phyloP scores from a whole-genome alignment of 2,113 vertebrate genomes.

The Nesogale talazaci region DNA sequence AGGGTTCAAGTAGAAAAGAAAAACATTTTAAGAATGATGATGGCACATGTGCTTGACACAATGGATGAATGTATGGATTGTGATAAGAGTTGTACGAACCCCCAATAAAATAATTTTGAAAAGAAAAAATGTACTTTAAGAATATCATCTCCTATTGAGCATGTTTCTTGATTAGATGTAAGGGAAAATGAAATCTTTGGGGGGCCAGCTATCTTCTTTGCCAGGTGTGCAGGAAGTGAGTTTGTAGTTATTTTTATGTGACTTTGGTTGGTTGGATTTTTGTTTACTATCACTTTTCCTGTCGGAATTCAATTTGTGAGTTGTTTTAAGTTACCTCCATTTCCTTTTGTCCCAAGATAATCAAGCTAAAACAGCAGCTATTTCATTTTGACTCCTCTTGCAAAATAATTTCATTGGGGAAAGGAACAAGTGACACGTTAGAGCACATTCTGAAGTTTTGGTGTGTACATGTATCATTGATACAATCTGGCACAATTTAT shows the following conservation, averaged over 20 bases:
- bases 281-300: neutral
- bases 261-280: no score
- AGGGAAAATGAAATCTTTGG: neutral
- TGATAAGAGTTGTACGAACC: no score
- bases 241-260: neutral
- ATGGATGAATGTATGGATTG: no score
- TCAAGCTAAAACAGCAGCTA: neutral
- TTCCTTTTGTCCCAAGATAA: neutral
- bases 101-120: no score
- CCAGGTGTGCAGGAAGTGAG: neutral
- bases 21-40: no score
- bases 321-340: no score
- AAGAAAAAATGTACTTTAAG: neutral
- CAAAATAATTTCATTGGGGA: neutral
- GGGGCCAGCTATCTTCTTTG: neutral
- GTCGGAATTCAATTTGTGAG: no score
- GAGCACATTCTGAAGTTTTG: neutral
- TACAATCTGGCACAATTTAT: no score
- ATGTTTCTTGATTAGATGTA: slow-evolving; percentile 3
- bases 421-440: neutral
- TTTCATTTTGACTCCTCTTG: slow-evolving; percentile 5
- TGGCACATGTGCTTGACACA: no score
- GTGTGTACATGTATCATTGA: neutral
- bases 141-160: neutral
- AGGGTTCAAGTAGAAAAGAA: no score